Evolutionary conservation across 2,888 invertebrate genomes (phyloP), one percentile per base, ranked within the genome.

Genomic region (Melanotus villosus): DNA sequence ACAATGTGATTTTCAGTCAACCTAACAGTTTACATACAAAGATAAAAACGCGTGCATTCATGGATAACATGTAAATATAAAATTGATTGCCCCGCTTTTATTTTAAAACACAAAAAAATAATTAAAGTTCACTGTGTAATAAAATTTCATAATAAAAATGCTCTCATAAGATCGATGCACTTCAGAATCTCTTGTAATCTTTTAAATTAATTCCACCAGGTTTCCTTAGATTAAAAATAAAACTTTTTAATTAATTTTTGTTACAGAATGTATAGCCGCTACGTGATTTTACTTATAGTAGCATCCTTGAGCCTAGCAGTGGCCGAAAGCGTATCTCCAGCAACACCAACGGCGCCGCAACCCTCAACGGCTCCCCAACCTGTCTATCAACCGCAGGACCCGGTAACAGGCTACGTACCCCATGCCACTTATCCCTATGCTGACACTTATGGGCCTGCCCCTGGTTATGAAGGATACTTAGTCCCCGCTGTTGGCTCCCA

Each of bases 401-500:
- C 72, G 2, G 54, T 56, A 16, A 34, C 71, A 7, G 70, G 62
- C 54, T 79, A 78, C 66, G 70, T 78, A 18, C 77, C 79, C 5
- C 78, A 76, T 56, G 74, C 75, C 2, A 77, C 76, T 12, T 80
- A 76, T 59, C 79, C 79, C 2, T 80, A 78, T 52, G 71, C 75
- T 1, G 79, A 79, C 58, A 70, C 72, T 9, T 80, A 77, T 52
- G 78, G 78, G 23, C 73, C 75, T 68, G 45, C 64, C 9, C 64
- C 74, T 19, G 75, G 84, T 10, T 86, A 86, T 63, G 86, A 86
- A 71, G 86, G 85, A 18, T 86, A 83, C 63, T 77, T 86, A 30
- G 80, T 86, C 57, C 86, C 73, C 5, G 71, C 75, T 38, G 30
- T 50, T 19, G 30, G 34, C 9, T 9, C 54, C 14, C 56, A 34